These are phyloP conservation scores for Agriopis leucophaearia DNA, from an alignment of 2,888 invertebrate genomes.

Conservation along the genomic window DNA sequence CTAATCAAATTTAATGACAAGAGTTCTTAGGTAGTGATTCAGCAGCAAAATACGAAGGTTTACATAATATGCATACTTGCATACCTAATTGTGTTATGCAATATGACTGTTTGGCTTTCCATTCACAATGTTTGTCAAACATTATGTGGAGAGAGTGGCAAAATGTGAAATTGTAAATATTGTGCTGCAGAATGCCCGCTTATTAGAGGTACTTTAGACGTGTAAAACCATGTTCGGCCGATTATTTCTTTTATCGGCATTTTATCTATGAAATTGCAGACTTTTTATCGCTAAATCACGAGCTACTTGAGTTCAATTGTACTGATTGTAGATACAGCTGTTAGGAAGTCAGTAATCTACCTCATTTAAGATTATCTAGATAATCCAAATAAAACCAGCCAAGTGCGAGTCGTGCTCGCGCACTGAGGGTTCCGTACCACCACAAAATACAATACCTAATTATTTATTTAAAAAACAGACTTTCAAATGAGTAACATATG, in stretches of 20 bases:
- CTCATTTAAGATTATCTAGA: too few relatives aligned
- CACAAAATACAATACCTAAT: too few relatives aligned
- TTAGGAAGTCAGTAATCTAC: neutral
- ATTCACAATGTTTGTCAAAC: slow-evolving; percentile 38
- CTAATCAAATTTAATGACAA: too few relatives aligned
- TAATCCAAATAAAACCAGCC: too few relatives aligned
- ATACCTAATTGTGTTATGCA: slow-evolving; percentile 24
- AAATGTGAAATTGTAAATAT: slow-evolving; percentile 33
- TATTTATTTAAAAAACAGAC: too few relatives aligned
- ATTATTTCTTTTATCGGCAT: neutral
- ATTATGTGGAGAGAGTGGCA: slow-evolving; percentile 28
- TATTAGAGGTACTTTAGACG: slow-evolving; percentile 5
- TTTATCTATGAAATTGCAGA: slow-evolving; percentile 7
- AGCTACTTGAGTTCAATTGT: neutral
- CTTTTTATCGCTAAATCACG: neutral
- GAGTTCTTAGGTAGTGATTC: slow-evolving; percentile 10
- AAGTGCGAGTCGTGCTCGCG: too few relatives aligned
- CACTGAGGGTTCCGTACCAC: too few relatives aligned
- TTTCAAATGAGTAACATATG: too few relatives aligned
- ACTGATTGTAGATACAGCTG: neutral
- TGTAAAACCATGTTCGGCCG: neutral
- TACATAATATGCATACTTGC: slow-evolving; percentile 15
- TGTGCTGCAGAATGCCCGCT: slow-evolving; percentile 2
- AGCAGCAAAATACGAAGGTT: slow-evolving; percentile 1
- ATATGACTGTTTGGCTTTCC: slow-evolving; percentile 34